A percentile compares a stretch with the other conserved stretches of the same genome.
Evolutionary conservation across 2,797 vertebrate genomes (phyloP).

Genomic region (Anguilla pacifica): DNA sequence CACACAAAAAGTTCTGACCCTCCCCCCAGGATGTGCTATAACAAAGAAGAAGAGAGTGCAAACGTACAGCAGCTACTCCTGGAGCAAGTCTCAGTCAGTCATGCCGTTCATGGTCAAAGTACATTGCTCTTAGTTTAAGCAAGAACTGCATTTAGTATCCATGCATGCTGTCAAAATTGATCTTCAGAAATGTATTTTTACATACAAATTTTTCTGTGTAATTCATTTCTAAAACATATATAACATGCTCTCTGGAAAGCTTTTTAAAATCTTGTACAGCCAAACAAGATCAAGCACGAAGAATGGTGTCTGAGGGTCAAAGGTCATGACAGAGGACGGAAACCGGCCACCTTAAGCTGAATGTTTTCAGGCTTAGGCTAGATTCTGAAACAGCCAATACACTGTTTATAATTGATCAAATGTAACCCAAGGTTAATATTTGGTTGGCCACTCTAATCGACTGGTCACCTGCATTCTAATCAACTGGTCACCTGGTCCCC

Average conservation of each 20-base stretch:
- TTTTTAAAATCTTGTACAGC: not conserved
- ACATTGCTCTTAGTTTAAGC: not conserved
- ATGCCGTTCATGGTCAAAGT: not conserved
- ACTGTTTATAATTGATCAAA: not conserved
- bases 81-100: too few relatives aligned
- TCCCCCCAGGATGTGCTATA: not conserved
- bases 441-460: too few relatives aligned
- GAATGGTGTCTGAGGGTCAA: not conserved
- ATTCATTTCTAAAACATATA: not conserved
- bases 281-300: not conserved
- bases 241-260: not conserved
- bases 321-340: not conserved
- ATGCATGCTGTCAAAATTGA: not conserved
- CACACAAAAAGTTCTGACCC: too few relatives aligned
- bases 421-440: not conserved
- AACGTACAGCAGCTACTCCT: not conserved
- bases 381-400: not conserved
- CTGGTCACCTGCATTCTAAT: too few relatives aligned
- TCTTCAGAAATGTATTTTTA: not conserved
- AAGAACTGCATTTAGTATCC: too few relatives aligned
- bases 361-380: not conserved
- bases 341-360: not conserved
- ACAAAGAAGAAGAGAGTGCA: not conserved
- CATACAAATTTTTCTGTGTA: not conserved
- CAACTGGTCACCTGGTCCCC: too few relatives aligned